These are phyloP conservation scores for Remorina albescens DNA, from an alignment of 2,797 vertebrate species.

Conservation along the genomic window DNA sequence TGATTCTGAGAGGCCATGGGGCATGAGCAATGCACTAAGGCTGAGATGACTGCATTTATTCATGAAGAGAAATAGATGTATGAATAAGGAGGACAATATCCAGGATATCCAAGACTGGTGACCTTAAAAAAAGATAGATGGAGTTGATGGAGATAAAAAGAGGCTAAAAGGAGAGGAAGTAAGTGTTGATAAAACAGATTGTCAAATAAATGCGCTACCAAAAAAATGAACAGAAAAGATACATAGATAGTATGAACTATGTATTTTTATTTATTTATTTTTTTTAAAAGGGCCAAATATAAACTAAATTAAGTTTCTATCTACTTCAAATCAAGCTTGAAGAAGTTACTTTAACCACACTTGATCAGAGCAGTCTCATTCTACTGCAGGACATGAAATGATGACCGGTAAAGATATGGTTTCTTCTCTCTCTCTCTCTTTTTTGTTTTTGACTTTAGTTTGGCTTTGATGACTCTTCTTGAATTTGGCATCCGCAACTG, in stretches of 20 bases:
- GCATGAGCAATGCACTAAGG: not conserved
- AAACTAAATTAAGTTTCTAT: no score
- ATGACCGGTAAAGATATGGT: no score
- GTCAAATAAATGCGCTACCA: not conserved
- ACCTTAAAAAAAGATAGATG: constrained; percentile 19
- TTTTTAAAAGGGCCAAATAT: no score
- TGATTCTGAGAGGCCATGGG: constrained; percentile 1
- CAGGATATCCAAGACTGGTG: not conserved
- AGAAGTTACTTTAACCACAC: no score
- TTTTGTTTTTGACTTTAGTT: constrained; percentile 1
- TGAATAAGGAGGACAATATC: not conserved
- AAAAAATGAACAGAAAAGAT: constrained; percentile 1
- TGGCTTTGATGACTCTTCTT: constrained; percentile 1
- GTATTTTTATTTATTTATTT: no score
- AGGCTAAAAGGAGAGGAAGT: not conserved
- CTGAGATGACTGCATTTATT: constrained; percentile 34
- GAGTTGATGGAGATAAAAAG: not conserved
- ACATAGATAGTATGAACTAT: no score
- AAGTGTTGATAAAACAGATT: not conserved
- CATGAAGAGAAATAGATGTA: not conserved
- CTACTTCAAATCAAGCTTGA: not conserved
- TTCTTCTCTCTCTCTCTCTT: not conserved
- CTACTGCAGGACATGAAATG: no score
- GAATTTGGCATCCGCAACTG: constrained; percentile 40
- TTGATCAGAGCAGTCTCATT: no score